Evolutionary conservation across 2,797 vertebrate species (phyloP), one percentile per base, ranked within the genome.

Genomic region (Buphagus erythrorhynchus): DNA sequence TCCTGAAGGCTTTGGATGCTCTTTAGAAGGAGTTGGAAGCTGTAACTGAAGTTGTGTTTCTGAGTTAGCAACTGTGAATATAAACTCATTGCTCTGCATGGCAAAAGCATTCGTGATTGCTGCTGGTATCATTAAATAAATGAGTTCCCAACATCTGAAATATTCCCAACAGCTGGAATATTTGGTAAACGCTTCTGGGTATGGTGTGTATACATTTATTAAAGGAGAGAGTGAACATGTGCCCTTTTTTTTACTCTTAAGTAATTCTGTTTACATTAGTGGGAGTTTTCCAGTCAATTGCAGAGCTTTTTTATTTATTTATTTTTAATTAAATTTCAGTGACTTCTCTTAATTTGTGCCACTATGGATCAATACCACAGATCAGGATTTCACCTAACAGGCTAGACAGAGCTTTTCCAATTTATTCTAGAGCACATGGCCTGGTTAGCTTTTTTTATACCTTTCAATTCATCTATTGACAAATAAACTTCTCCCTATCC

Each of bases 351-450:
- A 17, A 24, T 55, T 76, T 71, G 9, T 77, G 45, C 25, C 19
- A 6, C 26, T 54, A 0, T 36, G 29, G 49, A 21, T 54, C 38
- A 13, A 48, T 67, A 35, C 9, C 1, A 1, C 16, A 28, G 35
- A 67, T 48, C 22, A 57, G 17, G 5, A 48, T 17, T 28, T 82
- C n/a, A 16, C n/a, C 48, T 69, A 26, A 38, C 25, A 45, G 19
- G 1, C 5, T 35, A 35, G 55, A 46, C 26, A 62, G 10, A n/a
- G 13, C 51, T 82, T 25, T 78, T 67, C 26, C 69, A 46, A 5
- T 79, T 93, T 78, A 36, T 72, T 62, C 54, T 55, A 49, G 46
- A 78, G 25, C 26, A 17, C 13, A 59, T 48, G 5, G 19, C 55
- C 51, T 73, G 7, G 6, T 16, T 74, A 55, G 15, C 17, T n/a